Evolutionary conservation across 1,140 invertebrate species (phyloP).

Genomic region (Drosophila pachea): DNA sequence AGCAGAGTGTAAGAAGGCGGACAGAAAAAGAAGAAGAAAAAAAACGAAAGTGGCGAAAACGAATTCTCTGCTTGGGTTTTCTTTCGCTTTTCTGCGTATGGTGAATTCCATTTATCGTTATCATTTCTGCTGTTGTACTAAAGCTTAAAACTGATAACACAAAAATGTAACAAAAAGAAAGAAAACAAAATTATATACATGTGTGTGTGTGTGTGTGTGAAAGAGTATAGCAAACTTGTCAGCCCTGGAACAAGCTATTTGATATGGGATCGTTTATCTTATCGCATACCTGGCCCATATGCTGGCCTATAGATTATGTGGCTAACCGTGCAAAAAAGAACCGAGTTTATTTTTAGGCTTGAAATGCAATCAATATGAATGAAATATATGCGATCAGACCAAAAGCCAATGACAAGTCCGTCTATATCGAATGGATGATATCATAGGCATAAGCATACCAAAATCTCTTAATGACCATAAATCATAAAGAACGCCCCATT

Average conservation of each 20-base stretch:
- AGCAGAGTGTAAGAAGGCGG: too few relatives aligned
- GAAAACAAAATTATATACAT: too few relatives aligned
- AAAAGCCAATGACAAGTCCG: slow-evolving; percentile 2
- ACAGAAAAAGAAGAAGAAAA: slow-evolving; percentile 9
- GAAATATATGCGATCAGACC: slow-evolving; percentile 13
- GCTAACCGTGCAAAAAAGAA: slow-evolving; percentile 16
- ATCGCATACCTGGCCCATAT: slow-evolving; percentile 47
- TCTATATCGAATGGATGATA: slow-evolving; percentile 28
- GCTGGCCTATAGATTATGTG: slow-evolving; percentile 32
- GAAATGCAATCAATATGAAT: slow-evolving; percentile 20
- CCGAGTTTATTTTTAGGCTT: slow-evolving; percentile 18
- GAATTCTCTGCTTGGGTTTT: slow-evolving; percentile 38
- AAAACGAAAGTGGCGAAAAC: slow-evolving; percentile 53
- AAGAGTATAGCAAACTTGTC: slow-evolving; percentile 21
- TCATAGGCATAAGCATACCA: slow-evolving; percentile 25
- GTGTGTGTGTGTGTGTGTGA: background rate
- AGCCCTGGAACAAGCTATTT: slow-evolving; percentile 3
- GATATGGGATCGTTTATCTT: slow-evolving; percentile 32
- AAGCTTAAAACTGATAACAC: slow-evolving; percentile 45
- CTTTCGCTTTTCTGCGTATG: slow-evolving; percentile 44
- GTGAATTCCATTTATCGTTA: slow-evolving; percentile 71
- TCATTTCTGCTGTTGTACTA: slow-evolving; percentile 29
- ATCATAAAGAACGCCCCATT: slow-evolving; percentile 34
- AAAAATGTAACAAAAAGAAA: slow-evolving; percentile 12
- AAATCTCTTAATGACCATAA: slow-evolving; percentile 25